phyloP scores from a whole-genome alignment of 2,797 vertebrate genomes.

The Fistularia commersonii region DNA sequence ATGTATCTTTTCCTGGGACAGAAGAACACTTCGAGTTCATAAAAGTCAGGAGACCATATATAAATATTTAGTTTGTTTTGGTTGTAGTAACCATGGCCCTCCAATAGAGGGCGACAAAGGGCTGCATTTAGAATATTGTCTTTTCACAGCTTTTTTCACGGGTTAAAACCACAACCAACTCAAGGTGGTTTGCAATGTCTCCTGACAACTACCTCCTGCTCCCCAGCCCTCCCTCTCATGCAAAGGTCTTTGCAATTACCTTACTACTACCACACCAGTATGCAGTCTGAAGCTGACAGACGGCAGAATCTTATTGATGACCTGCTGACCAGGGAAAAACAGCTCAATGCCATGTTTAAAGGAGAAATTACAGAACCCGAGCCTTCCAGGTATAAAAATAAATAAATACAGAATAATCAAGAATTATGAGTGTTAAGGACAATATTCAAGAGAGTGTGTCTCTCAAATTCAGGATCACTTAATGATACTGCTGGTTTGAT shows the following conservation, averaged over 20 bases:
- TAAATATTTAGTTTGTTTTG: background rate
- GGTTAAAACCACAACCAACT: no score
- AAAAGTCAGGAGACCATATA: constrained; percentile 24
- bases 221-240: background rate
- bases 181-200: background rate
- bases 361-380: constrained; percentile 81
- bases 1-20: constrained; percentile 83
- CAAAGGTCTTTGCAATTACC: constrained; percentile 18
- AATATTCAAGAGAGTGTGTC: background rate
- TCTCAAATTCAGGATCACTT: background rate
- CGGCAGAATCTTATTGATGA: constrained; percentile 92
- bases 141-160: background rate
- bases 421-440: background rate
- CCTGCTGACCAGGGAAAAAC: constrained; percentile 87
- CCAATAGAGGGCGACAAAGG: constrained; percentile 62
- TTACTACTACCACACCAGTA: constrained; percentile 74
- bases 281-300: constrained; percentile 91
- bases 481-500: background rate
- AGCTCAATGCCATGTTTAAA: constrained; percentile 86
- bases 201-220: background rate
- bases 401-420: background rate
- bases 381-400: constrained; percentile 79
- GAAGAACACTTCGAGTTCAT: no score
- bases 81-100: constrained; percentile 6
- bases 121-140: constrained; percentile 22